Evolutionary conservation across 2,113 vertebrate genomes (phyloP).

Genomic region (Butastur rufipennis): DNA sequence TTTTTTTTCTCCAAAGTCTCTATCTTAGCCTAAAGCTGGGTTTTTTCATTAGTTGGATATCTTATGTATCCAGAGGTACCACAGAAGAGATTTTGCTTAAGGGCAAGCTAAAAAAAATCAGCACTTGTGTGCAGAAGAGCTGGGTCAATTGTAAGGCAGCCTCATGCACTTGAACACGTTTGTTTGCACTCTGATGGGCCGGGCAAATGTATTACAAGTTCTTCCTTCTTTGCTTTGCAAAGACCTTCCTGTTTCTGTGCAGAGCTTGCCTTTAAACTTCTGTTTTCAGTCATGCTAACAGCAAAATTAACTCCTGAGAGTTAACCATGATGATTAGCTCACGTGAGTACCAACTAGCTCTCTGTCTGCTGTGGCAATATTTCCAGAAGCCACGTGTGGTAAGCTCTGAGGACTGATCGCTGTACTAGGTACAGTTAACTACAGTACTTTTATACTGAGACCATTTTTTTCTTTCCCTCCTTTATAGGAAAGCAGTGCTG

Average conservation of each 20-base stretch:
- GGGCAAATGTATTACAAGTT: not conserved
- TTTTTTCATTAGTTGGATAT: not conserved
- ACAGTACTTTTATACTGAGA: not conserved
- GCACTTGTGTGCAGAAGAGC: not conserved
- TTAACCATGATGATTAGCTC: not conserved
- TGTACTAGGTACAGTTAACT: not conserved
- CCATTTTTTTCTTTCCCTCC: not conserved
- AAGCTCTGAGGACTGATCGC: not conserved
- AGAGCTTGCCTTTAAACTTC: not conserved
- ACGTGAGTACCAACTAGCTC: not conserved
- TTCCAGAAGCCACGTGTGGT: not conserved
- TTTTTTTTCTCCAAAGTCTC: not conserved
- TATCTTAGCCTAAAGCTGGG: not conserved
- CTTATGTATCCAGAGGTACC: not conserved
- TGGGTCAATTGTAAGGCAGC: not conserved
- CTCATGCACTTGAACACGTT: not conserved
- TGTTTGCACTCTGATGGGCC: not conserved
- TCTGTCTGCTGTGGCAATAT: not conserved
- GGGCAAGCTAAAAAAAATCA: not conserved
- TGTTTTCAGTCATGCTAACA: not conserved
- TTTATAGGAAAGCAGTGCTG: constrained; percentile 27
- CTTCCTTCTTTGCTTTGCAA: not conserved
- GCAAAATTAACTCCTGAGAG: not conserved
- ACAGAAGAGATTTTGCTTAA: not conserved
- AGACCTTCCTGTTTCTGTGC: not conserved